Base-by-base conservation (phyloP, 37 sponge, comb jelly and placozoan species). In the Oopsacas minuta region DNA sequence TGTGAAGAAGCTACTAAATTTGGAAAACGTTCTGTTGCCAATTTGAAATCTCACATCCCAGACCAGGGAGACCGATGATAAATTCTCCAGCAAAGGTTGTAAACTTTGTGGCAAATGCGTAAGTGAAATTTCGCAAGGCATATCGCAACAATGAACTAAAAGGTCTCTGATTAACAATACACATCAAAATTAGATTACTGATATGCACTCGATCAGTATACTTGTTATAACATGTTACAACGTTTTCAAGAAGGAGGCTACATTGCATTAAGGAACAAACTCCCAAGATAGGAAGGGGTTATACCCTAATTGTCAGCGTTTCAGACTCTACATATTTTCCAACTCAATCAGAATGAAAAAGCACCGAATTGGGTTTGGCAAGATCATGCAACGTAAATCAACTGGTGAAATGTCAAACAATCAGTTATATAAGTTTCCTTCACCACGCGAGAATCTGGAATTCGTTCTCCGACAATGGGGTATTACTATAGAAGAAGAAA, bases 351-450 rank as follows among this genome's bases (percentile, higher is more conserved):
- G 75, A 61, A 12, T 61, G 32, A 61, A 61, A 34, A n/a, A 61
- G 75, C 28, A 3, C 22, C 1, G 75, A 61, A 61, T 61, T 61
- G 75, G 7, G 22, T 61, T 61, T 34, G 30, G 30, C 22, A 61
- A 61, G 28, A 61, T 61, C 1, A 61, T 61, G 75, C 75, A 20
- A 3, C 75, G 22, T 61, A 61, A 61, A 61, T 61, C 75, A 61
- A 61, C 30, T 61, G 75, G 75, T 61, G 75, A 61, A n/a, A 61
- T 61, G 20, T 61, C 75, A 20, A 61, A 61, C 75, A 61, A 61
- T 61, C 75, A 61, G 28, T 61, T 61, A 32, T 20, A 61, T 32
- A 61, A 61, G 30, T 25, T 42, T 25, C 28, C 75, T 61, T 61
- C 75, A 61, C 5, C 28, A 34, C 28, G 75, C 75, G 75, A 3